Evolutionary conservation across 2,888 invertebrate species (phyloP), one percentile per base, ranked within the genome.

Genomic region (Cerastis rubricosa): DNA sequence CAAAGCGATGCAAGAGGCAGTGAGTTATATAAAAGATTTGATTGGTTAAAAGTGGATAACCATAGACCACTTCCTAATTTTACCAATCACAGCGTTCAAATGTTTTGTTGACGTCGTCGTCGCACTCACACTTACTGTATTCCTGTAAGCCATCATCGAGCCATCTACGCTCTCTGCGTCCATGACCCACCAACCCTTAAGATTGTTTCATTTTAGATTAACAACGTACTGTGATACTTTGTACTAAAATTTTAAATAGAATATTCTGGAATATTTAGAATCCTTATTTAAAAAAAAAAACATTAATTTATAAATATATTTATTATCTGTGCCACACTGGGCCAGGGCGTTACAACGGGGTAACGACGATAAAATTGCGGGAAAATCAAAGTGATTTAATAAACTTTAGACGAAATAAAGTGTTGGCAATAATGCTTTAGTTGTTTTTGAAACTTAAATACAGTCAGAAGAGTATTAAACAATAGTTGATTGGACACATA

Each of bases 61-160:
- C 84, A 88, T 17, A 87, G 84, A 88, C 74, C 67, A 83, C 4
- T 2, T 12, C 2, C 0, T 3, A 1, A 0, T 3, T 11, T 68
- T 61, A 35, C 88, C 88, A 88, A 88, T 88, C 81, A 76, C 29
- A 71, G 57, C 11, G 1, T 11, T 17, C 1, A 22, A 78, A 59
- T 54, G 17, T 19, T 74, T 77, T 77, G 78, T 81, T 88, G 88
- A 86, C 88, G 85, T 88, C 51, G 51, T 35, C 51, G 40, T 40
- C 71, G 78, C 84, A 64, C 78, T 86, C 80, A 63, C 49, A 49
- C n/a, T n/a, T n/a, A n/a, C n/a, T n/a, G n/a, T n/a, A n/a, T n/a
- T n/a, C n/a, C n/a, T n/a, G n/a, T n/a, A n/a, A n/a, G n/a, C 35
- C 35, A 35, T 35, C 35, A 45, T 47, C 2, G n/a, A 63, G 43